Percentiles rank a stretch among this genome's conserved stretches.
These are phyloP conservation scores for Drosophila seguyi DNA, from an alignment of 1,140 invertebrate species.

Conservation along the genomic window DNA sequence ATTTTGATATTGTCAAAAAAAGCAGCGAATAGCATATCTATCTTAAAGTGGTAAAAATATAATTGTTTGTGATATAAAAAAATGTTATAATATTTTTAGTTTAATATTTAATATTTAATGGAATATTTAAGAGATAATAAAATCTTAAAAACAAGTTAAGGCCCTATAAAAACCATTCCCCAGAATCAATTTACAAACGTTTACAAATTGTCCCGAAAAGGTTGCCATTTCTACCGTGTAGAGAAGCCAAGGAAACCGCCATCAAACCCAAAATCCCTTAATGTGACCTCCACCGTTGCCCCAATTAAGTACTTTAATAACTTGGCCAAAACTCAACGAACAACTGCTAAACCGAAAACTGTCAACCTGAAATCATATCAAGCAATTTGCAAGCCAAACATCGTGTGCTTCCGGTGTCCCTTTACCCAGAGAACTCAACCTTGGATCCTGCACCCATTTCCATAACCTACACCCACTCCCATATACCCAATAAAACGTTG, in stretches of 20 bases:
- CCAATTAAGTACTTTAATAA: slow-evolving; percentile 54
- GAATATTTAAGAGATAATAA: too few species aligned
- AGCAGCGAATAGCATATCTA: too few species aligned
- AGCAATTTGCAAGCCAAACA: slow-evolving; percentile 68
- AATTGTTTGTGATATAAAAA: too few species aligned
- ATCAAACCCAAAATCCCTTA: slow-evolving; percentile 11
- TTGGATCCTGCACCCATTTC: neutral
- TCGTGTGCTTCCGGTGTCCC: slow-evolving; percentile 28
- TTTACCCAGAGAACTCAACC: neutral
- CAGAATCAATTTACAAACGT: slow-evolving; percentile 1
- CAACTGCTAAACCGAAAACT: slow-evolving; percentile 46
- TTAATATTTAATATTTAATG: too few species aligned
- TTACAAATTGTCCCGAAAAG: slow-evolving; percentile 1
- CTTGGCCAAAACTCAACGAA: slow-evolving; percentile 45
- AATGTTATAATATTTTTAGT: too few species aligned
- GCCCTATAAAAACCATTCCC: neutral
- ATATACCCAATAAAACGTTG: slow-evolving; percentile 67
- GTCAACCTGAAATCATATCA: slow-evolving; percentile 56
- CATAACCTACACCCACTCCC: slow-evolving; percentile 40
- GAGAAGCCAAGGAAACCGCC: neutral
- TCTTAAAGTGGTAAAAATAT: too few species aligned
- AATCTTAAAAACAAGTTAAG: too few species aligned
- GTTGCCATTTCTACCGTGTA: neutral
- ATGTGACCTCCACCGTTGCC: slow-evolving; percentile 16
- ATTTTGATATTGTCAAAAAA: too few species aligned